Percentiles rank a stretch among this genome's conserved stretches.
Evolutionary conservation across 2,888 invertebrate genomes (phyloP).

Genomic region (Stomorhina lunata): DNA sequence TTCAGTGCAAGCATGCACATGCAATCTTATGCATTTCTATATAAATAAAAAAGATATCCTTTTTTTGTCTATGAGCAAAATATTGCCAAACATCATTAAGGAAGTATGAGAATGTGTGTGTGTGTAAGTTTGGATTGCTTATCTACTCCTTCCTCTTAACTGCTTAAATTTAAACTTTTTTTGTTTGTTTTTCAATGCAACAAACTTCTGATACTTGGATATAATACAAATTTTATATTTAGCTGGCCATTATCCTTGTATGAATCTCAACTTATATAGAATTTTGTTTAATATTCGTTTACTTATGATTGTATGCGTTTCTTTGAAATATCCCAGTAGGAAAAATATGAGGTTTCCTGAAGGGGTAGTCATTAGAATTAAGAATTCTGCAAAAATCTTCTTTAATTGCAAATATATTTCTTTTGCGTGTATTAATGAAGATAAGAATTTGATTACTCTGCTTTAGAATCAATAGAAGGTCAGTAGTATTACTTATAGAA

Average conservation of each 20-base stretch:
- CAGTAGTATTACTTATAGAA: no score
- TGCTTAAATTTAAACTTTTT: slow-evolving; percentile 32
- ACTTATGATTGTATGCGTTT: slow-evolving; percentile 26
- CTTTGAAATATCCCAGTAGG: no score
- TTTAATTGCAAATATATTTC: no score
- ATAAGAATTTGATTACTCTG: no score
- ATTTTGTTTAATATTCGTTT: slow-evolving; percentile 33
- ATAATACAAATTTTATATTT: slow-evolving; percentile 5
- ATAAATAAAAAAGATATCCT: slow-evolving; percentile 14
- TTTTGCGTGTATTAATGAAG: no score
- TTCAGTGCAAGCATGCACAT: slow-evolving; percentile 30
- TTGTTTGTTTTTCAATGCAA: slow-evolving; percentile 17
- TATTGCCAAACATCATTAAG: slow-evolving; percentile 19
- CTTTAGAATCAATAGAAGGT: no score
- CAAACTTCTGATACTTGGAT: slow-evolving; percentile 22
- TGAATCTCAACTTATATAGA: slow-evolving; percentile 26
- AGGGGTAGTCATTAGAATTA: no score
- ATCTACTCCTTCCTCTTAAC: slow-evolving; percentile 52
- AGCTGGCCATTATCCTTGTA: slow-evolving; percentile 56
- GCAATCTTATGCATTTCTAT: slow-evolving; percentile 55
- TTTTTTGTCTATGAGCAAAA: slow-evolving; percentile 4
- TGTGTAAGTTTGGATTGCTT: slow-evolving; percentile 50
- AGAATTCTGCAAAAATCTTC: no score
- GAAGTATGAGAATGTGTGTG: neutral
- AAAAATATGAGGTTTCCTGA: no score